These are phyloP conservation scores for Watsonalla cultraria DNA, from an alignment of 2,888 invertebrate genomes.

Conservation along the genomic window DNA sequence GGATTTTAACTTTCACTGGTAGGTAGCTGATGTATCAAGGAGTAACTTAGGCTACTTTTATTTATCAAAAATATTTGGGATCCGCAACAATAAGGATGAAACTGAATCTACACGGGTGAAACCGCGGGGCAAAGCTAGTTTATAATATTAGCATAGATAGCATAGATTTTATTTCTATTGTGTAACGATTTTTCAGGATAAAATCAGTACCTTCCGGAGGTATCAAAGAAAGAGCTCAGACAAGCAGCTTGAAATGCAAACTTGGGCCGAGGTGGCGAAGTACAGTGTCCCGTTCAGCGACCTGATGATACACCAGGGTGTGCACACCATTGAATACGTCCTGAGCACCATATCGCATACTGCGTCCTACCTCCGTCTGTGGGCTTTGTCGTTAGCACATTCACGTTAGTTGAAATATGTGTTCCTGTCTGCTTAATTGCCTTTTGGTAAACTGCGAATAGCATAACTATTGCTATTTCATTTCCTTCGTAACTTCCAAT, in stretches of 20 bases:
- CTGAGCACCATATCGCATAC: slow-evolving; percentile 93
- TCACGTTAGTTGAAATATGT: slow-evolving; percentile 80
- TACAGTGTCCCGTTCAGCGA: slow-evolving; percentile 77
- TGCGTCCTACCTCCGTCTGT: slow-evolving; percentile 92
- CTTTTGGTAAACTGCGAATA: too few species aligned
- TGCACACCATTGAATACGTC: slow-evolving; percentile 93
- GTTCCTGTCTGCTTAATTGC: too few species aligned
- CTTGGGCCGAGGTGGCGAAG: slow-evolving; percentile 20
- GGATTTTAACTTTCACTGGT: too few species aligned
- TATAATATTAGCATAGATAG: too few species aligned
- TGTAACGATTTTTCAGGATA: slow-evolving; percentile 18
- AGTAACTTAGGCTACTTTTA: too few species aligned
- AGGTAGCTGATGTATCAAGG: too few species aligned
- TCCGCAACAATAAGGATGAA: too few species aligned
- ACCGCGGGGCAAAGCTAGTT: too few species aligned
- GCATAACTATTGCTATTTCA: too few species aligned
- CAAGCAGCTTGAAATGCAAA: slow-evolving; percentile 12
- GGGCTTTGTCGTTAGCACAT: slow-evolving; percentile 94
- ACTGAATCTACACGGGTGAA: too few species aligned
- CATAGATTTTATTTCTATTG: not conserved
- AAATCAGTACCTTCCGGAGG: slow-evolving; percentile 20
- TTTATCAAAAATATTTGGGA: too few species aligned
- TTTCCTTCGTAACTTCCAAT: too few species aligned
- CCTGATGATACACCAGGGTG: slow-evolving; percentile 88
- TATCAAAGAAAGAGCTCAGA: slow-evolving; percentile 22